Evolutionary conservation across 2,888 invertebrate species (phyloP).

Genomic region (Nipponacmea schrenckii): DNA sequence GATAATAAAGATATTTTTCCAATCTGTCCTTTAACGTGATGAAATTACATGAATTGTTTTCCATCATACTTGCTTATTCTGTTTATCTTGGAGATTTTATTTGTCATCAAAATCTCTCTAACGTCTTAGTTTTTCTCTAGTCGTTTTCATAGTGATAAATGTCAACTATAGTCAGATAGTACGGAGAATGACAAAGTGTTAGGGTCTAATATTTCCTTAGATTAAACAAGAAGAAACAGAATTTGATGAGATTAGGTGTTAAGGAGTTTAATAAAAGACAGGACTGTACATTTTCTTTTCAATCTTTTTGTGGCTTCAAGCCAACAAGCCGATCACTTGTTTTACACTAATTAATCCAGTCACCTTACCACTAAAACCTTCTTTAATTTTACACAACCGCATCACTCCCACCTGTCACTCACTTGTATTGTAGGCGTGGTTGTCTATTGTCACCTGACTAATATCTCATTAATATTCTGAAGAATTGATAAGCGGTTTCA

Average conservation of each 20-base stretch:
- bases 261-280: neutral
- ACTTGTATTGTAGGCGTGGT: neutral
- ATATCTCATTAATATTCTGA: slow-evolving; percentile 1
- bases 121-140: no score
- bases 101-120: no score
- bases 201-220: neutral
- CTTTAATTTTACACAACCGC: neutral
- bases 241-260: neutral
- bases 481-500: no score
- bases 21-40: no score
- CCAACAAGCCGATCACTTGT: slow-evolving; percentile 8
- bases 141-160: no score
- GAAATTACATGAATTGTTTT: no score
- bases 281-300: neutral
- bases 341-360: slow-evolving; percentile 8
- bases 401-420: neutral
- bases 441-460: neutral
- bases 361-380: neutral
- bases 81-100: no score
- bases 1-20: no score
- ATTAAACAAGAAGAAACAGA: neutral
- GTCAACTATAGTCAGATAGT: no score
- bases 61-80: no score
- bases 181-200: no score
- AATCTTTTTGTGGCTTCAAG: neutral